phyloP scores from a whole-genome alignment of 2,797 vertebrate species.

The Lithobates pipiens region DNA sequence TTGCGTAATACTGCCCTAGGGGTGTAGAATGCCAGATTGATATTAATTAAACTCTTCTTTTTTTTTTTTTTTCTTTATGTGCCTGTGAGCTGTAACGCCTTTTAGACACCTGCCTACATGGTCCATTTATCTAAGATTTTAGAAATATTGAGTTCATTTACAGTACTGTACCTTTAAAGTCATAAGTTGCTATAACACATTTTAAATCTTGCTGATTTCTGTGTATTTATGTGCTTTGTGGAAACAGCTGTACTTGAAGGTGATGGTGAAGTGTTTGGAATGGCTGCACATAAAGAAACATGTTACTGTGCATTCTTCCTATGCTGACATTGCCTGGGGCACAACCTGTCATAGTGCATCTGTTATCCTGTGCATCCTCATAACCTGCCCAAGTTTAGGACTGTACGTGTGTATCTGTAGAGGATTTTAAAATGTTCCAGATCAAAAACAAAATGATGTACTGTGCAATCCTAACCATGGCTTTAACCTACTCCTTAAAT shows the following conservation, averaged over 20 bases:
- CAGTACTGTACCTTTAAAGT: not conserved
- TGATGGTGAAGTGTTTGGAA: slow-evolving; percentile 35
- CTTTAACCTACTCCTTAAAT: not conserved
- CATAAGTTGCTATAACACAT: not conserved
- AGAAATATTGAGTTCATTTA: too few relatives aligned
- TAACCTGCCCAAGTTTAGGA: slow-evolving; percentile 9
- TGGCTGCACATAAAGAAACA: slow-evolving; percentile 16
- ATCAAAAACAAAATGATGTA: not conserved
- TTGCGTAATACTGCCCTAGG: too few relatives aligned
- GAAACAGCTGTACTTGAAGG: slow-evolving; percentile 34
- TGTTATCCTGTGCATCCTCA: slow-evolving; percentile 9
- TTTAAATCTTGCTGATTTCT: not conserved
- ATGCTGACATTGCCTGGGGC: slow-evolving; percentile 30
- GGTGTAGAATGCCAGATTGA: too few relatives aligned
- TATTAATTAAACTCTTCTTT: too few relatives aligned
- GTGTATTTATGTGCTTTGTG: slow-evolving; percentile 18
- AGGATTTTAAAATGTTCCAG: not conserved
- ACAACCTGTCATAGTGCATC: slow-evolving; percentile 36
- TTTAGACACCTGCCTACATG: not conserved
- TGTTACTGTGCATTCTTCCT: slow-evolving; percentile 13
- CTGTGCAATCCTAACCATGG: not conserved
- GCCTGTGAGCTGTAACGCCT: not conserved
- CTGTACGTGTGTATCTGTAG: not conserved
- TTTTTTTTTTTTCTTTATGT: not conserved
- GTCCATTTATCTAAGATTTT: too few relatives aligned